These are phyloP conservation scores for Sclerodermus sp. DNA, from an alignment of 2,888 invertebrate species.

Conservation along the genomic window DNA sequence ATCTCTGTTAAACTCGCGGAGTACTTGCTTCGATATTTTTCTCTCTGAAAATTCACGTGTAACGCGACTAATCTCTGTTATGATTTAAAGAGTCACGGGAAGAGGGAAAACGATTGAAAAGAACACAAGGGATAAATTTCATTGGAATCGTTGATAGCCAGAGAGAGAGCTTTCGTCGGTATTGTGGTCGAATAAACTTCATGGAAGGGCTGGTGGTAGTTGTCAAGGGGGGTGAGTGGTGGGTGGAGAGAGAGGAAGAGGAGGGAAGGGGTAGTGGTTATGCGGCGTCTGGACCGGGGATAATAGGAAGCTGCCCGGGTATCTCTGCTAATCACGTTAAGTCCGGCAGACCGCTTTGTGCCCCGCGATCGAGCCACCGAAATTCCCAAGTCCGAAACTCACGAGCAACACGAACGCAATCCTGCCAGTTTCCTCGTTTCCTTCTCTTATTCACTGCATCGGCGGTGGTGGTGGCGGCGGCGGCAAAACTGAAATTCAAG, in stretches of 20 bases:
- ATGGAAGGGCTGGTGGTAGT: slow-evolving; percentile 10
- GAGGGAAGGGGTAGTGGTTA: slow-evolving; percentile 21
- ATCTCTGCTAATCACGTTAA: slow-evolving; percentile 57
- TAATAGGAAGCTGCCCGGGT: slow-evolving; percentile 51
- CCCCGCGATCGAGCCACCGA: slow-evolving; percentile 41
- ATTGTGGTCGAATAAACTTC: no score
- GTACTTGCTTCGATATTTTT: no score
- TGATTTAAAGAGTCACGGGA: no score
- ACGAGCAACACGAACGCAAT: slow-evolving; percentile 31
- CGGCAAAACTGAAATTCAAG: slow-evolving; percentile 34
- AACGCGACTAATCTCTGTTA: no score
- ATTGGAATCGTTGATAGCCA: slow-evolving; percentile 26
- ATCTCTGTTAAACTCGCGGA: no score
- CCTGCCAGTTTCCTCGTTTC: slow-evolving; percentile 25
- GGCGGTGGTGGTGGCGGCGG: no score
- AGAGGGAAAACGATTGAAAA: no score
- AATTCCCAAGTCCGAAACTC: slow-evolving; percentile 45
- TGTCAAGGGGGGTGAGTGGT: slow-evolving; percentile 9
- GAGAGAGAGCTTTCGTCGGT: slow-evolving; percentile 4
- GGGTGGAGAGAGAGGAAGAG: slow-evolving; percentile 20
- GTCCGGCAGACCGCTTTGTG: slow-evolving; percentile 55
- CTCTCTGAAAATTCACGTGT: no score
- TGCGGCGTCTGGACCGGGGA: slow-evolving; percentile 52
- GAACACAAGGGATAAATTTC: no score
- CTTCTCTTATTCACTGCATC: slow-evolving; percentile 13